phyloP scores from a whole-genome alignment of 1,140 invertebrate species.

The Halesus radiatus region DNA sequence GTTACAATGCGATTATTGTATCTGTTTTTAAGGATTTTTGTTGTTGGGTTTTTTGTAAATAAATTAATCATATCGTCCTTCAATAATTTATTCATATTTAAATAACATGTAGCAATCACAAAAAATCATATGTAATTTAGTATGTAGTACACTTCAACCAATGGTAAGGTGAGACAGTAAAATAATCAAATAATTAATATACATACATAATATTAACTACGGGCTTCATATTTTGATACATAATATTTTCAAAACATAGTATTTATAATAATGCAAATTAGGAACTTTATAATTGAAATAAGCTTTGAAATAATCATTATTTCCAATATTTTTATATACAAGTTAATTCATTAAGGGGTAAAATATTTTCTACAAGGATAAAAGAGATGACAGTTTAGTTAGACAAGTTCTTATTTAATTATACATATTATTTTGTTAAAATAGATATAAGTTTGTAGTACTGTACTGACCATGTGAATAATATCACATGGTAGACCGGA shows the following conservation, averaged over 20 bases:
- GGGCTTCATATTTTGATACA: not conserved
- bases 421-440: not conserved
- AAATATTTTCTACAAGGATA: conserved; percentile 17
- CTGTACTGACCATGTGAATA: not conserved
- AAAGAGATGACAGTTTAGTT: conserved; percentile 12
- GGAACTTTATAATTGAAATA: conserved; percentile 21
- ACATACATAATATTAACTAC: not conserved
- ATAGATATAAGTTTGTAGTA: too few relatives aligned
- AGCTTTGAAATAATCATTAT: conserved; percentile 16
- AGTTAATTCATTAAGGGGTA: conserved; percentile 21
- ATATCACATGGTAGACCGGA: not conserved
- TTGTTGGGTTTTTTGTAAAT: not conserved
- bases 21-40: too few relatives aligned
- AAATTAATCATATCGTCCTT: conserved; percentile 14
- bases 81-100: conserved; percentile 34
- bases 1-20: too few relatives aligned
- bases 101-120: conserved; percentile 32
- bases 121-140: not conserved
- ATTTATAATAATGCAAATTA: conserved; percentile 18
- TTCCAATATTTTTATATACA: conserved; percentile 33
- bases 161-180: too few relatives aligned
- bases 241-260: not conserved
- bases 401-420: not conserved
- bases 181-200: too few relatives aligned
- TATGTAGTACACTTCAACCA: too few relatives aligned